These are phyloP conservation scores for Trichoplax adhaerens DNA, from an alignment of 37 sponge, comb jelly and placozoan genomes.

Conservation along the genomic window DNA sequence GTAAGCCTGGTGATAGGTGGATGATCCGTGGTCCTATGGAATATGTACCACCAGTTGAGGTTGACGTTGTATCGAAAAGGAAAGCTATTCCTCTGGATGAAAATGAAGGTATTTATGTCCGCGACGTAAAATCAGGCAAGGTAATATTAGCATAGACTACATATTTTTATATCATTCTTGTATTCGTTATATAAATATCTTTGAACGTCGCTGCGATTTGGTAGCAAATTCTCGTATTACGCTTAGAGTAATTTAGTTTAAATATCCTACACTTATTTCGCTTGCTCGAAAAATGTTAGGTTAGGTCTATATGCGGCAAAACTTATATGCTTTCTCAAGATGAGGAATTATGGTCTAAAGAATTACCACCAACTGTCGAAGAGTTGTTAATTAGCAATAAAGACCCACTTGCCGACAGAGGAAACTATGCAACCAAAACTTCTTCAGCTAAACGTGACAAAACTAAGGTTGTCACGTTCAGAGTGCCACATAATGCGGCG, in stretches of 20 bases:
- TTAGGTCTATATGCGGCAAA: constrained; percentile 77
- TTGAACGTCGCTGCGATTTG: too few species aligned
- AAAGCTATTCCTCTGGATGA: constrained; percentile 97
- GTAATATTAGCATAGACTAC: constrained; percentile 7
- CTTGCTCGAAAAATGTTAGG: constrained; percentile 21
- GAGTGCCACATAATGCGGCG: constrained; percentile 97
- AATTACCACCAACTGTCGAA: constrained; percentile 92
- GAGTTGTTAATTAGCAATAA: constrained; percentile 65
- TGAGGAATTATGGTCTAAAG: constrained; percentile 95
- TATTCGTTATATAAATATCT: too few species aligned
- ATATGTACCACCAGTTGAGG: constrained; percentile 93
- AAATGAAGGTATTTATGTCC: constrained; percentile 97
- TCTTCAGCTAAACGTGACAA: constrained; percentile 39
- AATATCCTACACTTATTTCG: neutral
- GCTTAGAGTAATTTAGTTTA: neutral
- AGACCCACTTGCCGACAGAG: constrained; percentile 90
- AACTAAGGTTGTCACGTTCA: constrained; percentile 83
- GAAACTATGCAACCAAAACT: constrained; percentile 2
- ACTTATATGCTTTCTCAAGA: constrained; percentile 99
- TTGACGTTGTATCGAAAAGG: constrained; percentile 76
- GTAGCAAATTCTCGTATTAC: neutral
- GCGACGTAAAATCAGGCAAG: constrained; percentile 92
- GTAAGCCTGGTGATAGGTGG: constrained; percentile 92
- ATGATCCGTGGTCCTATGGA: constrained; percentile 95
- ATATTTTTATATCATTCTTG: too few species aligned